These are phyloP conservation scores for Pangasius sanitwongsei DNA, from an alignment of 2,797 vertebrate genomes.

Conservation along the genomic window DNA sequence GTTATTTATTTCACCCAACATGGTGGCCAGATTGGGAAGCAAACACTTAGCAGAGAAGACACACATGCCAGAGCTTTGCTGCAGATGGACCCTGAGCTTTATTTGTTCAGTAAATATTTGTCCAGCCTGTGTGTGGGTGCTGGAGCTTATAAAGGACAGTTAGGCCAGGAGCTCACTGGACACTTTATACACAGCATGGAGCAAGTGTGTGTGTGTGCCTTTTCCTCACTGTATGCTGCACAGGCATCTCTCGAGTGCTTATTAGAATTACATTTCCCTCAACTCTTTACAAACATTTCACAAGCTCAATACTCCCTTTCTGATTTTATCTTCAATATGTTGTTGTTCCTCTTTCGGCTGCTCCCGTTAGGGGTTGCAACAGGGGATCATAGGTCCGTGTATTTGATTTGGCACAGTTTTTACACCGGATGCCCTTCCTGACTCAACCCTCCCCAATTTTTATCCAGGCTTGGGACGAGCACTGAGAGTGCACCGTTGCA, in stretches of 20 bases:
- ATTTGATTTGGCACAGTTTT: no score
- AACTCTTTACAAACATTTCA: not conserved
- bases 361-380: no score
- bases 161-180: constrained; percentile 19
- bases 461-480: no score
- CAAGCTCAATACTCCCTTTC: not conserved
- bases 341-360: no score
- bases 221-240: not conserved
- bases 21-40: constrained; percentile 19
- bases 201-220: constrained; percentile 14
- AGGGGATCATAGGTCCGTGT: no score
- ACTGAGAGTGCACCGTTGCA: no score
- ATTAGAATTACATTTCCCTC: not conserved
- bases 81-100: constrained; percentile 36
- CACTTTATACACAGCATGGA: constrained; percentile 5
- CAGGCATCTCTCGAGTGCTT: not conserved
- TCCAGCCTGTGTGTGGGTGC: constrained; percentile 43
- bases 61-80: not conserved
- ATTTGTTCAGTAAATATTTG: constrained; percentile 50
- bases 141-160: constrained; percentile 44
- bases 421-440: no score
- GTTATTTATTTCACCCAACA: constrained; percentile 16
- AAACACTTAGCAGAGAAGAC: constrained; percentile 18
- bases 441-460: no score
- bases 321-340: not conserved